Evolutionary conservation across 1,140 invertebrate genomes (phyloP), one percentile per base, ranked within the genome.

Genomic region (Pseudomyrmex gracilis): DNA sequence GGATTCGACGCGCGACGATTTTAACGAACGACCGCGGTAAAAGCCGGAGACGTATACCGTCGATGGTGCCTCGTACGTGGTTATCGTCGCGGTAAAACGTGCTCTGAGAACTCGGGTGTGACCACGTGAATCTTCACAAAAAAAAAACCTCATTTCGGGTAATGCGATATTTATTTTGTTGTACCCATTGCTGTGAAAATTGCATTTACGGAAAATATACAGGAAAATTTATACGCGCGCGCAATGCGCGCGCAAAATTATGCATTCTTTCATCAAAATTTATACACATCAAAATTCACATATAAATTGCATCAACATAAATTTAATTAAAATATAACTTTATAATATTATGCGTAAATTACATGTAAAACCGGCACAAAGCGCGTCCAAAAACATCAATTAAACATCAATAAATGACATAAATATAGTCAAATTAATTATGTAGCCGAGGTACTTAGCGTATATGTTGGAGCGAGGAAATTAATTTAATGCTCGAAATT

Each of bases 21-120:
- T 71, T 71, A 80, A 70, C 66, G 53, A 71, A 80, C 43, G 66
- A 71, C 66, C 73, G 47, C 63, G 80, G 73, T 77, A 77, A 77
- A 77, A 77, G 24, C 61, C 57, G n/a, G 34, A 34, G 34, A 34
- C n/a, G n/a, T 20, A 17, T 53, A 77, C 47, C 13, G 61, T 34
- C 61, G 22, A 76, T 24, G n/a, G 58, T 64, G 24, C 47, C 58
- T 64, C 47, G 61, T 77, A 55, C 47, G 61, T 22, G 73, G 49
- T 66, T 53, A 67, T 34, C 47, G 9, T 73, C 53, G 17, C 10
- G 45, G n/a, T 67, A 24, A 67, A 67, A 34, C 24, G 53, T 66
- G 24, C 20, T 67, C n/a, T 47, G 4, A 45, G 53, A 34, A 34
- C 34, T 34, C 5, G 34, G 34, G 34, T 7, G 34, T 34, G 34